Evolutionary conservation across 2,113 vertebrate species (phyloP), one percentile per base, ranked within the genome.

Genomic region (Patagioenas fasciata): DNA sequence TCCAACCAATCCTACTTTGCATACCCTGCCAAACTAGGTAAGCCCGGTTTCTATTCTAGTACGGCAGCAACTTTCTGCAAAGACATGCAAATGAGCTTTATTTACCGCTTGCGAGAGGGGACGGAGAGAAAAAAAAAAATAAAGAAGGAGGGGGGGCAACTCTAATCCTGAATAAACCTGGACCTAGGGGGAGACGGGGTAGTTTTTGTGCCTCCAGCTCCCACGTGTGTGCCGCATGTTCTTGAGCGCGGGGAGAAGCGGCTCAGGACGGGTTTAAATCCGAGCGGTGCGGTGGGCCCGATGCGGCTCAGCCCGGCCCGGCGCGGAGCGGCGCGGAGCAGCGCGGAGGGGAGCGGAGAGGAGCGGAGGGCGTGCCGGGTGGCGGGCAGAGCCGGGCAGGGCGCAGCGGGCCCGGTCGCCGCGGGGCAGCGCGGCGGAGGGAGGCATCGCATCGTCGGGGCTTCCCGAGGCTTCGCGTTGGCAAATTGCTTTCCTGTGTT

Each of bases 1-100:
- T 98, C 96, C 96, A 95, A 93, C 95, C 97, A 97, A 92, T 97
- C 97, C 96, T 95, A 97, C 96, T 98, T 98, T 97, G 93, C 97
- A 98, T 97, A 96, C 80, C 93, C 91, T 97, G 93, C 97, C 96
- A 98, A 97, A 96, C 96, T 95, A 98, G 96, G 97, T 97, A 97
- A 97, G 93, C 92, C 74, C 57, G 48, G 77, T 80, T 97, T 83
- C 85, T 96, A 48, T 60, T 95, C 95, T 74, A 56, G 81, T 56
- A 80, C 58, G 70, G 75, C 92, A 50, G 69, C 67, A 98, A 98
- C 97, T 98, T 98, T 97, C 94, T 92, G 91, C 95, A 93, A 93
- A 97, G 97, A 85, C 84, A 95, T 91, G 96, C 78, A 95, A 96
- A 97, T 91, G 19, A 93, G 89, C 60, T 96, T 92, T 95, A 93